Evolutionary conservation across 2,888 invertebrate species (phyloP), one percentile per base, ranked within the genome.

Genomic region (Marronus borbonicus): DNA sequence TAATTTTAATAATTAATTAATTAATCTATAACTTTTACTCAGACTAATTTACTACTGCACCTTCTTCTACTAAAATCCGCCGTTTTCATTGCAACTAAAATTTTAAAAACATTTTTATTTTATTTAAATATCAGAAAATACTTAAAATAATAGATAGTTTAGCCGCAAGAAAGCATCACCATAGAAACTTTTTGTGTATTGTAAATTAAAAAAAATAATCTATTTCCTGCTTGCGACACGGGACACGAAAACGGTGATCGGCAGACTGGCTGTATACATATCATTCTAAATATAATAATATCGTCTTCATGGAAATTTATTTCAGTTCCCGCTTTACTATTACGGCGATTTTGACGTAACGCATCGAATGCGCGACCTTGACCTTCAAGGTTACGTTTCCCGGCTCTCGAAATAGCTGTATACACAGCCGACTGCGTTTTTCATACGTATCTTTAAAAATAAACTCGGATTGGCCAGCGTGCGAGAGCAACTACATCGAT

Each of bases 371-470:
- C 5, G 44, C 72, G 72, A 60, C 72, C 72, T 74, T 74, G 72
- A 74, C 72, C 72, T 60, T 74, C 72, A 74, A 74, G 72, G 72
- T 74, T 60, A 74, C 60, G 60, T 39, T 60, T 44, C 49, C 24
- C 36, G 39, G 28, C 20, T 49, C 62, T 49, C 28, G 60, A 62
- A 74, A 74, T 60, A 60, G 44, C 60, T 5, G 20, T 8, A 49
- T 50, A 50, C 68, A 68, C 49, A 39, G 58, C 31, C 72, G 58
- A 60, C 72, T 74, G 72, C 44, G 70, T 74, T 60, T 74, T 62
- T 62, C 62, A 24, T 62, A 31, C 28, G 28, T 62, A 62, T 55
- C 28, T 50, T 49, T 50, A 50, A 68, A 68, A 68, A 68, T 68
- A 68, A 68, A 24, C 28, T 44, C 44, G 12, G 28, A 68, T 44